Conservation (phyloP, 1,140 invertebrate species). For the Brachionus rotundiformis region DNA sequence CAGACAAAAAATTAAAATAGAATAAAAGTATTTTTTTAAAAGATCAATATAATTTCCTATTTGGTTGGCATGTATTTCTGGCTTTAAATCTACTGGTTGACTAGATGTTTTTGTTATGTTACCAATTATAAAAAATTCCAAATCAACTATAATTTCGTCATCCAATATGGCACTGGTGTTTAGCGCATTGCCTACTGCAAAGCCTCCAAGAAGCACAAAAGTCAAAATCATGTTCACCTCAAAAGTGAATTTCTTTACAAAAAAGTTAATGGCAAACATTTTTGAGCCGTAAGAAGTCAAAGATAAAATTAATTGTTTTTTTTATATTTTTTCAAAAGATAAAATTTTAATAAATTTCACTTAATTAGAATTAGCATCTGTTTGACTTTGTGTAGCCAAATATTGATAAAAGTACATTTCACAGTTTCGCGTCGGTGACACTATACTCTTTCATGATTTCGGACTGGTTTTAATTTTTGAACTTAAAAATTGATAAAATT, state of each 20-base stretch:
- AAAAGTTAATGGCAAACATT: not conserved
- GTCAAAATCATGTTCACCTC: not conserved
- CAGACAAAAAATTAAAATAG: not conserved
- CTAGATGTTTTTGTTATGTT: not conserved
- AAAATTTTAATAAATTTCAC: not conserved
- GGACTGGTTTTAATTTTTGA: not conserved
- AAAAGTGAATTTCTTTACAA: not conserved
- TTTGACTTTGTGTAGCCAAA: not conserved
- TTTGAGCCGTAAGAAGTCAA: not conserved
- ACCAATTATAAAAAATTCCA: not conserved
- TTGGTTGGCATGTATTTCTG: not conserved
- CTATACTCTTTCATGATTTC: not conserved
- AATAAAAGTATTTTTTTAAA: not conserved
- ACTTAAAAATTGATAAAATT: no score
- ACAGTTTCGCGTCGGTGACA: not conserved
- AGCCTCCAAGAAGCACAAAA: not conserved
- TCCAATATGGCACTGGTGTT: not conserved
- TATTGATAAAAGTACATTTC: slow-evolving; percentile 1
- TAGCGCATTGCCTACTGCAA: not conserved
- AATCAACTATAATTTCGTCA: not conserved
- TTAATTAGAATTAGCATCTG: not conserved
- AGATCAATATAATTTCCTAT: not conserved
- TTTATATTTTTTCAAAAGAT: not conserved
- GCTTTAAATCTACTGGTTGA: not conserved
- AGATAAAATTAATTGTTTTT: slow-evolving; percentile 1